phyloP scores from a whole-genome alignment of 1,140 invertebrate species.

The Probaryconus sp. region DNA sequence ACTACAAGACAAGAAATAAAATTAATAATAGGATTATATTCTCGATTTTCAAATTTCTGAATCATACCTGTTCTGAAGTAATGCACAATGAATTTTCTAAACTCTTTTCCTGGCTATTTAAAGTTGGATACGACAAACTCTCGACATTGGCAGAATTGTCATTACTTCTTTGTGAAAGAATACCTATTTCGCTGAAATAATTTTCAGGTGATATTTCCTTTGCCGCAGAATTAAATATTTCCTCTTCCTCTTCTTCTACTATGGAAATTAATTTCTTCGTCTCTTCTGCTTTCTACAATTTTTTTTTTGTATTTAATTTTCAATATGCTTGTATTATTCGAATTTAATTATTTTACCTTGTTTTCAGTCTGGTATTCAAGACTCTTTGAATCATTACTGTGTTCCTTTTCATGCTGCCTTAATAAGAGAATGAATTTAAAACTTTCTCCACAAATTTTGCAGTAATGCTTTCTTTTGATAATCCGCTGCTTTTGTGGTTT shows the following conservation, averaged over 20 bases:
- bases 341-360: slow-evolving; percentile 58
- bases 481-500: slow-evolving; percentile 46
- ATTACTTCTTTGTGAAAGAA: slow-evolving; percentile 33
- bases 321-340: slow-evolving; percentile 1
- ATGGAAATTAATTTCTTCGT: slow-evolving; percentile 50
- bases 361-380: slow-evolving; percentile 49
- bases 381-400: slow-evolving; percentile 38
- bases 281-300: slow-evolving; percentile 58
- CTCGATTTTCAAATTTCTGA: too few species aligned
- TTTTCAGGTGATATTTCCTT: slow-evolving; percentile 45
- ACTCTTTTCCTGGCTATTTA: slow-evolving; percentile 43
- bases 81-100: slow-evolving; percentile 64
- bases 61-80: slow-evolving; percentile 68
- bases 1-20: slow-evolving; percentile 52
- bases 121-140: slow-evolving; percentile 34
- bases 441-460: slow-evolving; percentile 74
- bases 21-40: slow-evolving; percentile 2
- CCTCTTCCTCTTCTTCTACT: slow-evolving; percentile 35
- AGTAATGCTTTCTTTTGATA: slow-evolving; percentile 70
- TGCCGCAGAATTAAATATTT: too few species aligned
- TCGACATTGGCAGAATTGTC: slow-evolving; percentile 40
- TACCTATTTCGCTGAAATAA: slow-evolving; percentile 51
- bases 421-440: slow-evolving; percentile 72
- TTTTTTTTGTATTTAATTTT: slow-evolving; percentile 18
- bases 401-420: slow-evolving; percentile 70